Evolutionary conservation across 2,113 vertebrate genomes (phyloP).

Genomic region (Lontra canadensis): DNA sequence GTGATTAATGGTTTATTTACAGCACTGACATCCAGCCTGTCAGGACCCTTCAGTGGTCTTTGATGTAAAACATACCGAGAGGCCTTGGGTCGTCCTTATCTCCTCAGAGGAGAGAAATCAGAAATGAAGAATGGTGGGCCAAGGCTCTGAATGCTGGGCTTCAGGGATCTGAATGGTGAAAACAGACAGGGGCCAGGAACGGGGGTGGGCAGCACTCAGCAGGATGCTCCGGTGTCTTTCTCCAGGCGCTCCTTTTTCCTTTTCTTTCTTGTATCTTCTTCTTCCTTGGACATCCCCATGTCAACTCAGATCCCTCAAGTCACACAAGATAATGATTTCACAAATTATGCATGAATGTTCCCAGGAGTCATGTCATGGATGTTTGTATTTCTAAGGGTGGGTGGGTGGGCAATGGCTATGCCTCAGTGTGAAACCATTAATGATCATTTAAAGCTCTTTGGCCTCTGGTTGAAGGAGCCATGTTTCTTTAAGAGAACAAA

Average conservation of each 20-base stretch:
- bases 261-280: background rate
- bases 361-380: background rate
- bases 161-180: slow-evolving; percentile 61
- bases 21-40: slow-evolving; percentile 87
- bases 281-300: background rate
- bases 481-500: slow-evolving; percentile 72
- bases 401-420: background rate
- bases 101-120: slow-evolving; percentile 81
- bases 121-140: slow-evolving; percentile 72
- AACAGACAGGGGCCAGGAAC: slow-evolving; percentile 59
- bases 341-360: background rate
- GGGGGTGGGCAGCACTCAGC: background rate
- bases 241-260: background rate
- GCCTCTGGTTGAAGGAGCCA: slow-evolving; percentile 11
- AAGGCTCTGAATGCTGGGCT: background rate
- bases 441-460: slow-evolving; percentile 34
- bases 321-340: slow-evolving; percentile 20
- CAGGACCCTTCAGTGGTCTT: slow-evolving; percentile 86
- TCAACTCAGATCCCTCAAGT: background rate
- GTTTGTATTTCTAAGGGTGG: slow-evolving; percentile 10
- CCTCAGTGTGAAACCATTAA: background rate
- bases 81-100: slow-evolving; percentile 86
- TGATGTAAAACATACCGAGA: slow-evolving; percentile 90
- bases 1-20: slow-evolving; percentile 93
- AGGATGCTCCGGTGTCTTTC: background rate